These are phyloP conservation scores for Heterodera carotae DNA, from an alignment of 1,140 invertebrate species.

Conservation along the genomic window DNA sequence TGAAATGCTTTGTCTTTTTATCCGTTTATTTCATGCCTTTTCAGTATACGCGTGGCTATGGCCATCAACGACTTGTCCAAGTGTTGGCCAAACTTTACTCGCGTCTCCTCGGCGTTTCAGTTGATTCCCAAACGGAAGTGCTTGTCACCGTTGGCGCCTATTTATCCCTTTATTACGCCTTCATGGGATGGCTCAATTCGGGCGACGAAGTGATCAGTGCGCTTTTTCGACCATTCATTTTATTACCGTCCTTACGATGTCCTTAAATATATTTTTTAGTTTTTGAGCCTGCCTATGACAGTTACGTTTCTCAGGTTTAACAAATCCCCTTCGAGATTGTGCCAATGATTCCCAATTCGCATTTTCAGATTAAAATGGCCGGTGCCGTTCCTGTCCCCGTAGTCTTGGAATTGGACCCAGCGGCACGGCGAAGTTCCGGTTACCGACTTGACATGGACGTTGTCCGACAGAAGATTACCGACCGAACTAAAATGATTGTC, in stretches of 20 bases:
- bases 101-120: slow-evolving; percentile 74
- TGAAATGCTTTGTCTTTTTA: too few relatives aligned
- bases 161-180: slow-evolving; percentile 79
- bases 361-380: slow-evolving; percentile 75
- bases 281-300: slow-evolving; percentile 97
- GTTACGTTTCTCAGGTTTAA: slow-evolving; percentile 79
- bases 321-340: neutral
- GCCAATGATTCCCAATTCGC: neutral
- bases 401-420: slow-evolving; percentile 75
- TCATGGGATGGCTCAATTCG: slow-evolving; percentile 74
- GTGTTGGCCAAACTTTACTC: slow-evolving; percentile 83
- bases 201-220: slow-evolving; percentile 76
- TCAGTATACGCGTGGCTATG: slow-evolving; percentile 75
- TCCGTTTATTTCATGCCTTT: neutral
- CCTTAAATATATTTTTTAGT: slow-evolving; percentile 80
- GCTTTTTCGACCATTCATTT: neutral
- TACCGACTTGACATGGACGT: slow-evolving; percentile 85
- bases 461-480: slow-evolving; percentile 79
- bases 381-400: slow-evolving; percentile 85
- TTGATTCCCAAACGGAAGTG: slow-evolving; percentile 82
- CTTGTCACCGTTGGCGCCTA: slow-evolving; percentile 88
- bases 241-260: too few relatives aligned
- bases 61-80: slow-evolving; percentile 84
- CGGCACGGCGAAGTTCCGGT: slow-evolving; percentile 73
- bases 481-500: slow-evolving; percentile 90